Base-by-base conservation (phyloP, 2,888 invertebrate genomes). In the Sabatieria punctata region DNA sequence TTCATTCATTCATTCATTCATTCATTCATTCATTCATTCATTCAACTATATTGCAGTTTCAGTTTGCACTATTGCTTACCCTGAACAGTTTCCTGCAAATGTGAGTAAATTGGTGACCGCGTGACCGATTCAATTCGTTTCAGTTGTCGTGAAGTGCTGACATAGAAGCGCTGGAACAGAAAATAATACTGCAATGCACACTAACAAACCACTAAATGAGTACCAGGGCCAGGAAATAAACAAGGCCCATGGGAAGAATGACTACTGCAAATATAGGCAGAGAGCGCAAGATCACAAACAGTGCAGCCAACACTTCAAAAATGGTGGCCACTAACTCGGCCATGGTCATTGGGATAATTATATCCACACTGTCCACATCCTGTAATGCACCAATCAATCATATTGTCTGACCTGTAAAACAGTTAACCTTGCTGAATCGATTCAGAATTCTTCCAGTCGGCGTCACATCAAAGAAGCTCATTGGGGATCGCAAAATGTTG, bases 91-190 rank as follows among this genome's bases (percentile, higher is more conserved):
- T 93, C 93, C 23, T 85, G 81, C 63, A 93, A 91, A 70, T 91
- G 89, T 4, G 89, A 88, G 70, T 86, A 91, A 60, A 91, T 88
- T 1, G 91, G 91, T 24, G 89, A 91, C 46, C 88, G 75, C 1
- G 85, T 84, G 0, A 88, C 80, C 0, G 88, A 89, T 68, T 91
- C 88, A 48, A 91, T 70, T 44, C 93, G 75, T 71, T 89, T 89
- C 55, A 93, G 68, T 66, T 93, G 91, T 21, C 91, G 72, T 4
- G 89, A 88, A 0, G 86, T 80, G 1, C 85, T 79, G 52, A 91
- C 85, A 70, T 89, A 91, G 71, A 88, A 85, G 55, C 84, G 76
- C 75, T 91, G 61, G 21, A 59, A 52, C 33, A 33, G 23, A 47
- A 45, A 48, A 2, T 43, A 43, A 18, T 24, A 24, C 8, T 30